Evolutionary conservation across 2,888 invertebrate genomes (phyloP).

Genomic region (Hylaea fasciaria): DNA sequence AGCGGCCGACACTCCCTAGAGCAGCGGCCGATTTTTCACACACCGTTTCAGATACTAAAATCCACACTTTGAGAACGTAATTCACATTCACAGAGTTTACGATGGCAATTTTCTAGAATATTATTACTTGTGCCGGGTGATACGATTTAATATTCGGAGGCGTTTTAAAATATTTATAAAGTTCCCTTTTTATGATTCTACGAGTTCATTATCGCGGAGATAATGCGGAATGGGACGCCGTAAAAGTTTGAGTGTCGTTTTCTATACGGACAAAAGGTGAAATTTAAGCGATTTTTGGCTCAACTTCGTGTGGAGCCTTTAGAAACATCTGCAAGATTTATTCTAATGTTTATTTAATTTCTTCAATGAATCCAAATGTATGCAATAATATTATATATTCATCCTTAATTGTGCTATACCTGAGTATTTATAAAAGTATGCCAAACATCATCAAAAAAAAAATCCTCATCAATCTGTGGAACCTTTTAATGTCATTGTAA

Average conservation of each 20-base stretch:
- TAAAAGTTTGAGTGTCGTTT: constrained; percentile 36
- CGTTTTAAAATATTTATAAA: constrained; percentile 81
- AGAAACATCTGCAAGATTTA: too few relatives aligned
- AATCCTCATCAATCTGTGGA: too few relatives aligned
- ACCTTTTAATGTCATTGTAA: too few relatives aligned
- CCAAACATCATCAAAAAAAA: too few relatives aligned
- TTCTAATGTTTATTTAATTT: too few relatives aligned
- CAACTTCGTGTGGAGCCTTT: too few relatives aligned
- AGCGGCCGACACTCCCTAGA: constrained; percentile 47
- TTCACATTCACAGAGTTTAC: constrained; percentile 76
- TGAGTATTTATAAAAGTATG: too few relatives aligned
- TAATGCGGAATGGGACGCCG: constrained; percentile 38
- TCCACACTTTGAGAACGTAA: constrained; percentile 77
- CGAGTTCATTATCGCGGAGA: constrained; percentile 56
- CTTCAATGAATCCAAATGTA: too few relatives aligned
- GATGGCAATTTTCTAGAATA: constrained; percentile 75
- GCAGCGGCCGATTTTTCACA: constrained; percentile 66
- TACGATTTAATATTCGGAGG: constrained; percentile 78
- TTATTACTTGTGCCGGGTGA: constrained; percentile 71
- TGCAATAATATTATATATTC: too few relatives aligned
- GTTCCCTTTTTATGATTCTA: constrained; percentile 61
- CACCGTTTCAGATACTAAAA: constrained; percentile 73
- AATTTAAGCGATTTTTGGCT: background rate
- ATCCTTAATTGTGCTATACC: too few relatives aligned
- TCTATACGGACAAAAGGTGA: constrained; percentile 8